phyloP scores from a whole-genome alignment of 2,113 vertebrate genomes.

The Procapra przewalskii region DNA sequence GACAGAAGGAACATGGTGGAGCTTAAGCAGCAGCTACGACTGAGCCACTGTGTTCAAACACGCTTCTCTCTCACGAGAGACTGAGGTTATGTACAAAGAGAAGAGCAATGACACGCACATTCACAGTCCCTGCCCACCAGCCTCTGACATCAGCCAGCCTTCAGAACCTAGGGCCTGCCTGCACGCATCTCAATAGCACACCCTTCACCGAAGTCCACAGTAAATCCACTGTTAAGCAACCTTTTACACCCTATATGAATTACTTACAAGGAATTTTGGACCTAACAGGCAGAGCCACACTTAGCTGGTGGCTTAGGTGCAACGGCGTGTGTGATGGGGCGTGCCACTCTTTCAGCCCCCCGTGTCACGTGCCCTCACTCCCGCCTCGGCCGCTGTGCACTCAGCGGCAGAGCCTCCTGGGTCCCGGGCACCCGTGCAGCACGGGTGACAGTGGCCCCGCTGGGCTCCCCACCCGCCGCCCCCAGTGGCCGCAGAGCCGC shows the following conservation, averaged over 20 bases:
- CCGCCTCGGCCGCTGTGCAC: slow-evolving; percentile 58
- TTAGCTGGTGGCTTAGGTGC: slow-evolving; percentile 22
- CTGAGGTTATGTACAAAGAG: background rate
- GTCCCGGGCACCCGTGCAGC: background rate
- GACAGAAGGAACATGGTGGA: background rate
- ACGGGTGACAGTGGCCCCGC: background rate
- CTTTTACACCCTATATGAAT: slow-evolving; percentile 55
- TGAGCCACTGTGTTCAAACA: background rate
- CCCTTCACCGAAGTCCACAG: slow-evolving; percentile 63
- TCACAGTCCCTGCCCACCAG: background rate
- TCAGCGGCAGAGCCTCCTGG: slow-evolving; percentile 4
- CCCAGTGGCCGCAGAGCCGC: slow-evolving; percentile 66
- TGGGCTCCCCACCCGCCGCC: background rate
- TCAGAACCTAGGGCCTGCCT: slow-evolving; percentile 51
- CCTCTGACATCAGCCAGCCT: background rate
- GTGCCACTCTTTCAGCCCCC: slow-evolving; percentile 58
- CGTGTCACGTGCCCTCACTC: slow-evolving; percentile 32
- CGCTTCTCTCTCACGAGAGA: background rate
- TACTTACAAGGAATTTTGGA: slow-evolving; percentile 61
- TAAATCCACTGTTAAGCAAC: slow-evolving; percentile 72
- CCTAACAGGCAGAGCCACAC: slow-evolving; percentile 48
- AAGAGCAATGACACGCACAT: background rate
- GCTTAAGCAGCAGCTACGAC: background rate
- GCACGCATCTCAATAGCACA: slow-evolving; percentile 51
- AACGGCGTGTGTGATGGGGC: slow-evolving; percentile 44